Percentiles rank a stretch among this genome's conserved stretches.
Evolutionary conservation across 2,888 invertebrate genomes (phyloP).

Genomic region (Actias luna): DNA sequence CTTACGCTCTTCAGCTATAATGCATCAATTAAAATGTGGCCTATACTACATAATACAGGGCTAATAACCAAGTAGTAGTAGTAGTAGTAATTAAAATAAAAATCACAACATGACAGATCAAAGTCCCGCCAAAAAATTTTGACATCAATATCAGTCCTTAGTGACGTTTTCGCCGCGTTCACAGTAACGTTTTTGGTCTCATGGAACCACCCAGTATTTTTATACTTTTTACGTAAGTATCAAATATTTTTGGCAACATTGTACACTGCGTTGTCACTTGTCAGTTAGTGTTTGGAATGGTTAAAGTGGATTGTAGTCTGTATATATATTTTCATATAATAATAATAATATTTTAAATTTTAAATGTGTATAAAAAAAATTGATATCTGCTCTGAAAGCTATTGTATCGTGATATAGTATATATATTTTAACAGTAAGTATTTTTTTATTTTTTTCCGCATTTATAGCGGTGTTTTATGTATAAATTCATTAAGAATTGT

Average conservation of each 20-base stretch:
- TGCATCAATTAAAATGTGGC: too few relatives aligned
- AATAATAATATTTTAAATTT: not conserved
- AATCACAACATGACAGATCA: too few relatives aligned
- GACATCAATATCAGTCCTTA: too few relatives aligned
- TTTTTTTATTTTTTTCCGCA: not conserved
- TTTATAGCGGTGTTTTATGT: not conserved
- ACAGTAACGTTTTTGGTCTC: too few relatives aligned
- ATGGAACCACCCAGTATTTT: too few relatives aligned
- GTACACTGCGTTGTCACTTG: not conserved
- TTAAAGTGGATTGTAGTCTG: not conserved
- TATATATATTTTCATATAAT: not conserved
- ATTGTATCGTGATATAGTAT: not conserved
- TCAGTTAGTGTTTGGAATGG: not conserved
- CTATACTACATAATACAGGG: too few relatives aligned
- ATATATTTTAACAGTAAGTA: not conserved
- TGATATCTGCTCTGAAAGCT: not conserved
- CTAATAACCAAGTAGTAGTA: too few relatives aligned
- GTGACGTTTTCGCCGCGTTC: too few relatives aligned
- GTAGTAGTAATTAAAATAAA: too few relatives aligned
- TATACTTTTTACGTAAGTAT: too few relatives aligned
- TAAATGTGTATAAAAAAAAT: not conserved
- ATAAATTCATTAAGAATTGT: not conserved
- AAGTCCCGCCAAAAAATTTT: too few relatives aligned
- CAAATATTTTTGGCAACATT: not conserved
- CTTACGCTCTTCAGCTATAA: too few relatives aligned